These are phyloP conservation scores for Aphrocallistes beatrix DNA, from an alignment of 37 sponge, comb jelly and placozoan species.

Conservation along the genomic window DNA sequence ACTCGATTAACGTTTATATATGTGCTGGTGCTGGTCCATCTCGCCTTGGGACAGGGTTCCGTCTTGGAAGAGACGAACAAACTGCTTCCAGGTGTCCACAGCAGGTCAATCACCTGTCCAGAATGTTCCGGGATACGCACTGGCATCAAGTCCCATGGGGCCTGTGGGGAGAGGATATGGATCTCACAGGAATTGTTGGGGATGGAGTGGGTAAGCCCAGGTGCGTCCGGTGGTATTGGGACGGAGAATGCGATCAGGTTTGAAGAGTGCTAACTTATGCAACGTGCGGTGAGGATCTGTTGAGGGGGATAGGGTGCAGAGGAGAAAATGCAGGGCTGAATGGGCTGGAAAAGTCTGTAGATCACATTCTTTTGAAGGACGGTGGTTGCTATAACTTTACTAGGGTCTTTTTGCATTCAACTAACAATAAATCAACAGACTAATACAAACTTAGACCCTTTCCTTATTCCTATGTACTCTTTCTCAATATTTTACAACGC, in stretches of 20 bases:
- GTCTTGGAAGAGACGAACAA: background rate
- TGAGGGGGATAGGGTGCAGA: background rate
- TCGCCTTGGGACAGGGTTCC: background rate
- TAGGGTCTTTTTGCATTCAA: background rate
- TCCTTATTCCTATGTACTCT: no score
- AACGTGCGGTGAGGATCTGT: background rate
- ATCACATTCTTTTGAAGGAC: constrained; percentile 1
- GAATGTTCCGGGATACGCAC: background rate
- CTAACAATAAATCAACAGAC: no score
- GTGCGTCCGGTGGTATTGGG: background rate
- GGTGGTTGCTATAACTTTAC: background rate
- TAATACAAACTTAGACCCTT: no score
- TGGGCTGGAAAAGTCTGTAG: background rate
- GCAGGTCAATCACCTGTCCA: background rate
- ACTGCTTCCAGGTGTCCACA: background rate
- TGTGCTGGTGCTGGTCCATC: constrained; percentile 12
- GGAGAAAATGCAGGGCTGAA: background rate
- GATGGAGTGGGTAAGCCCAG: background rate
- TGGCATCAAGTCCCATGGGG: background rate
- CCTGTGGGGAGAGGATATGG: background rate
- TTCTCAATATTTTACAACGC: no score
- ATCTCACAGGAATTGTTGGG: constrained; percentile 4
- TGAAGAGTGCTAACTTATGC: background rate
- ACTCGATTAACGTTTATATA: no score
- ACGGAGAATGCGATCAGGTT: constrained; percentile 4